Evolutionary conservation across 1,140 invertebrate species (phyloP), one percentile per base, ranked within the genome.

Genomic region (Drosophila nigromelanica): DNA sequence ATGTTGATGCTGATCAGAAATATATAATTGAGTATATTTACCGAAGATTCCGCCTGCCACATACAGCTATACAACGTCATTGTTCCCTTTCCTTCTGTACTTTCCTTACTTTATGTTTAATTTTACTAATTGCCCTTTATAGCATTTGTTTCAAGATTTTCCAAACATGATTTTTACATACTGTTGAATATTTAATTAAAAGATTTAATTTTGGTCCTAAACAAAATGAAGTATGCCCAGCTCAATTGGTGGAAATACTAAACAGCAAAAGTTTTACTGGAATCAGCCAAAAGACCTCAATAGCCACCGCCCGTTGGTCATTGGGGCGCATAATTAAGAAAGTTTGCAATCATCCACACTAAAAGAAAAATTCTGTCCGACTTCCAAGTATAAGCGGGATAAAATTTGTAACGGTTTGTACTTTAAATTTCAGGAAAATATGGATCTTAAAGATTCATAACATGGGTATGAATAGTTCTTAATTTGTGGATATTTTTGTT

Each of bases 251-350:
- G 43, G 47, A 24, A 61, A 15, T 30, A 51, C 47, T 15, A 56
- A 86, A 86, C 52, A 78, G 60, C 43, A 37, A 72, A 86, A 82
- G 55, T 78, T 87, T 56, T 6, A 27, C 6, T n/a, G 58, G 40
- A 54, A 51, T 55, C 47, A 8, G 14, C 30, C 18, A 10, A 51
- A 54, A 35, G 21, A 11, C 35, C 5, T 45, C 12, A 37, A 12
- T 0, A 2, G 6, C 35, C 35, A 50, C 10, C 40, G 47, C n/a
- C 30, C 40, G 27, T 21, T 48, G 67, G 27, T 37, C 82, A 87
- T 64, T 76, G 74, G 60, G 58, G 82, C 78, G 76, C 37, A 56
- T 89, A 86, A 86, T 87, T 86, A 87, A 87, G 66, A 86, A 86
- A 86, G 82, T 86, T 86, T 67, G 75, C 78, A 86, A 76, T 60